These are phyloP conservation scores for Conger conger DNA, from an alignment of 2,113 vertebrate genomes.

Conservation along the genomic window DNA sequence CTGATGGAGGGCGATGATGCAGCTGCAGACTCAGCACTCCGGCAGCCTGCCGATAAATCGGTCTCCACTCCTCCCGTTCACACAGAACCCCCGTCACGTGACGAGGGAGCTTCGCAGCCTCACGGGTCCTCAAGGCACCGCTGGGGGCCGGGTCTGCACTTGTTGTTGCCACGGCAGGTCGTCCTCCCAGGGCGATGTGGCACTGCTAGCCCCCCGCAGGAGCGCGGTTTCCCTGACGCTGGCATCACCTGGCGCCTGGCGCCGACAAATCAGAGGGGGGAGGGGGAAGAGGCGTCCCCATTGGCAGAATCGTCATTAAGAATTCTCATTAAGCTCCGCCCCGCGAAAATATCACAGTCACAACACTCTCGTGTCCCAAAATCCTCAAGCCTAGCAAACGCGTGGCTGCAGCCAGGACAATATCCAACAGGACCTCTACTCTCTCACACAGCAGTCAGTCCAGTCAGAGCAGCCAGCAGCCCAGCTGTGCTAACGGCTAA, in stretches of 20 bases:
- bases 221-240: neutral
- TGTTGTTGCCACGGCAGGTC: neutral
- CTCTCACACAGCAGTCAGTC: neutral
- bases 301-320: neutral
- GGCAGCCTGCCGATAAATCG: slow-evolving; percentile 43
- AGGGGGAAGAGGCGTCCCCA: neutral
- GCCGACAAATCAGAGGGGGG: neutral
- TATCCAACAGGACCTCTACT: neutral
- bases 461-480: no score
- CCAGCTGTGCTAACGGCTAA: neutral
- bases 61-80: neutral
- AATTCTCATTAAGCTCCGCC: neutral
- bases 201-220: neutral
- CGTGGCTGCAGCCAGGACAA: neutral
- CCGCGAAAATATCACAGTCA: neutral
- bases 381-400: neutral
- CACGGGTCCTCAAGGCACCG: neutral
- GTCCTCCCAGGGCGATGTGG: neutral
- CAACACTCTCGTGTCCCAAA: neutral
- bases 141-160: neutral
- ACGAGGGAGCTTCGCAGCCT: neutral
- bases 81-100: neutral
- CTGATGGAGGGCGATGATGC: slow-evolving; percentile 41
- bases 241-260: neutral
- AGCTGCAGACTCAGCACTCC: slow-evolving; percentile 44